phyloP scores from a whole-genome alignment of 2,888 invertebrate genomes.

The Pyrrhosoma nymphula region DNA sequence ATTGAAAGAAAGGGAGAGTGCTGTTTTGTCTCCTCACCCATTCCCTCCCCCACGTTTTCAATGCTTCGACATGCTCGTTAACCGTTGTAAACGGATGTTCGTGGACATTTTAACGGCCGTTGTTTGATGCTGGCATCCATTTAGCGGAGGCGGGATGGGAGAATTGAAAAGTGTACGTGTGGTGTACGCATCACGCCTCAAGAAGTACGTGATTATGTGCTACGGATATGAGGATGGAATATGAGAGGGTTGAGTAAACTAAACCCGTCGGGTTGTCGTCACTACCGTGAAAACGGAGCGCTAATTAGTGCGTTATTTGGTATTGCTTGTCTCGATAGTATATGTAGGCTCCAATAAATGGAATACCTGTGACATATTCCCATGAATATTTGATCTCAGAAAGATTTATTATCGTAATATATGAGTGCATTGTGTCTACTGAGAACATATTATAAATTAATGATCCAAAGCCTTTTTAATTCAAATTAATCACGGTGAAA shows the following conservation, averaged over 20 bases:
- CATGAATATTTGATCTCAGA: too few relatives aligned
- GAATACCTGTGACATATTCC: too few relatives aligned
- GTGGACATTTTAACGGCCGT: conserved; percentile 30
- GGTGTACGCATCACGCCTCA: conserved; percentile 18
- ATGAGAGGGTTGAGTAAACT: not conserved
- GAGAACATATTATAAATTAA: too few relatives aligned
- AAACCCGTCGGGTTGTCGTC: not conserved
- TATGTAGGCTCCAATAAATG: too few relatives aligned
- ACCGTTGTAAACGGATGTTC: conserved; percentile 46
- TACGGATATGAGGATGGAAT: not conserved
- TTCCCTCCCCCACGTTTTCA: not conserved
- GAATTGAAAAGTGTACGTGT: conserved; percentile 8
- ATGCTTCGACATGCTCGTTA: conserved; percentile 2
- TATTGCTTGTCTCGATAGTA: not conserved
- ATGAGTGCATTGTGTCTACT: too few relatives aligned
- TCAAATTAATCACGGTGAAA: too few relatives aligned
- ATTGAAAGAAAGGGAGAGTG: conserved; percentile 25
- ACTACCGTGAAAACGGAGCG: not conserved
- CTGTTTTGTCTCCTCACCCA: not conserved
- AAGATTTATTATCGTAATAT: too few relatives aligned
- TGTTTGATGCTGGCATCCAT: conserved; percentile 3
- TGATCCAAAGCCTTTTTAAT: too few relatives aligned
- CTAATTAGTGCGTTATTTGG: not conserved
- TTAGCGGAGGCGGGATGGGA: not conserved
- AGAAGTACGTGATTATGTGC: conserved; percentile 29